phyloP scores from a whole-genome alignment of 2,113 vertebrate genomes.

The Actinemys pallida region DNA sequence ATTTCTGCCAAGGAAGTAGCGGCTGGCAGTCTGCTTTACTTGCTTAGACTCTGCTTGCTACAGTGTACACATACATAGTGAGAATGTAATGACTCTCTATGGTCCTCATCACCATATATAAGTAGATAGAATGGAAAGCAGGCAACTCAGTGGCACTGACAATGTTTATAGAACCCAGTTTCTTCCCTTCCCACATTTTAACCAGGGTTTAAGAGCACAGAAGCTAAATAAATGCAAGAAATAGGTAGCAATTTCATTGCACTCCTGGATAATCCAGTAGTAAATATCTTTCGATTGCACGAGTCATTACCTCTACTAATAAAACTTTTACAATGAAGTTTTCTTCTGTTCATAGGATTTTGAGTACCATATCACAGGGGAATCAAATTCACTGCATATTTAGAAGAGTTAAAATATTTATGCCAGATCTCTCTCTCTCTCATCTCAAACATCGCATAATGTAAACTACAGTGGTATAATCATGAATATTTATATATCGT shows the following conservation, averaged over 20 bases:
- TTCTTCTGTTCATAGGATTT: neutral
- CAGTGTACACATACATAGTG: neutral
- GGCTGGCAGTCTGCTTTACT: neutral
- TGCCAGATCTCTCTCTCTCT: slow-evolving; percentile 2
- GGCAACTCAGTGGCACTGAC: neutral
- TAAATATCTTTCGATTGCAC: slow-evolving; percentile 18
- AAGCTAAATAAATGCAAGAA: neutral
- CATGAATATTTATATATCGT: slow-evolving; percentile 56
- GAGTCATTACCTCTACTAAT: neutral
- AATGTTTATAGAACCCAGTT: neutral
- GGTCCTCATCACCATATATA: neutral
- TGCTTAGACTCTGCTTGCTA: neutral
- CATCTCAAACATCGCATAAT: slow-evolving; percentile 37
- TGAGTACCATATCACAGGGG: neutral
- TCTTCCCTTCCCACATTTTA: neutral
- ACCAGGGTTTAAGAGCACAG: neutral
- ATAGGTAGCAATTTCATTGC: neutral
- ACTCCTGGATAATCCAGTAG: neutral
- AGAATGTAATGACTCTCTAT: neutral
- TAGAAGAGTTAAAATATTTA: slow-evolving; percentile 51
- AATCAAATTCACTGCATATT: slow-evolving; percentile 6
- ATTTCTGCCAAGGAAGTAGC: neutral
- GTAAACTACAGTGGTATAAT: slow-evolving; percentile 9
- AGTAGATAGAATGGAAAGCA: neutral
- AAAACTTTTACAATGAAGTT: neutral